phyloP scores from a whole-genome alignment of 2,888 invertebrate genomes.

The Diarsia mendica region DNA sequence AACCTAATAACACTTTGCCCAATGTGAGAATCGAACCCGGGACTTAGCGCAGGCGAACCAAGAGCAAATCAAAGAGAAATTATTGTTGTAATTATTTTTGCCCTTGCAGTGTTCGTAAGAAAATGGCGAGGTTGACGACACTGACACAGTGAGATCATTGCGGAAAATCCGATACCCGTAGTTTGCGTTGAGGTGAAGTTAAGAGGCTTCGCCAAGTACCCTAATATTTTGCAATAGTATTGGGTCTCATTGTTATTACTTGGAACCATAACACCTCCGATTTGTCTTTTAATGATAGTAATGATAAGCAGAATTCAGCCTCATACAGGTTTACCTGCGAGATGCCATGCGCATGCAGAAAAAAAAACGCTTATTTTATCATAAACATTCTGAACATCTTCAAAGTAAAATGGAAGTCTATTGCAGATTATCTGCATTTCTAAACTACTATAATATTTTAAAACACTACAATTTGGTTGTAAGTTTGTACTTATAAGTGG shows the following conservation, averaged over 20 bases:
- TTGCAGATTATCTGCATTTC: not conserved
- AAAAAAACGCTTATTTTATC: not conserved
- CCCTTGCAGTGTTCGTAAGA: not conserved
- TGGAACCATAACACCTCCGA: not conserved
- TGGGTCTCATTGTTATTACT: not conserved
- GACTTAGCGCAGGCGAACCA: too few relatives aligned
- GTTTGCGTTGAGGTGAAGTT: not conserved
- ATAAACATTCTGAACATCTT: not conserved
- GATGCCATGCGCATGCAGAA: too few relatives aligned
- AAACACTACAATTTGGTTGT: too few relatives aligned
- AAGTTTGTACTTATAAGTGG: too few relatives aligned
- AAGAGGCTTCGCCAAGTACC: not conserved
- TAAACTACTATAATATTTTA: not conserved
- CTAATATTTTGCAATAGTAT: too few relatives aligned
- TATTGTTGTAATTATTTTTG: not conserved
- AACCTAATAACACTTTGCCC: too few relatives aligned
- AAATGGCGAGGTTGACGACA: not conserved
- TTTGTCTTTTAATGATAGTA: not conserved
- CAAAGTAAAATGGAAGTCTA: not conserved
- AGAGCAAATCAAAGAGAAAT: too few relatives aligned
- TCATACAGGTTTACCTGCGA: too few relatives aligned
- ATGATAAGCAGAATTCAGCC: too few relatives aligned
- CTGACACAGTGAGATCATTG: not conserved
- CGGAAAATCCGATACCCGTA: constrained; percentile 5
- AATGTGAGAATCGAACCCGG: too few relatives aligned